Conservation (phyloP, 2,797 vertebrate species). For the Falco peregrinus region DNA sequence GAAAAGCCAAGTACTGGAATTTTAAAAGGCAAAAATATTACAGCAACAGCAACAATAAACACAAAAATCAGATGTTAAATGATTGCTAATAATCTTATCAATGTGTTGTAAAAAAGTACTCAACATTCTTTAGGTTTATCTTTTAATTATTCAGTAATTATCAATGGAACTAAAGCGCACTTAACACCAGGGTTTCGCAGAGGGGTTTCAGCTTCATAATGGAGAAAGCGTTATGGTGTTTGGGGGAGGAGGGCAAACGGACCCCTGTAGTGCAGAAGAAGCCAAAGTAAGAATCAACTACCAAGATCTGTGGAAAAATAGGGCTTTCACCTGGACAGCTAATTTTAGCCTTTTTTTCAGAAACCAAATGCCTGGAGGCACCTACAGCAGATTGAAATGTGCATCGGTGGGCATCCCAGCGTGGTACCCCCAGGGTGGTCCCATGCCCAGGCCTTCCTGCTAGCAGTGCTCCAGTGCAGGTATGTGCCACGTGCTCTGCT, state of each 20-base stretch:
- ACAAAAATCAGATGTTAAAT: slow-evolving; percentile 2
- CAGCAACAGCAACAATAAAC: slow-evolving; percentile 17
- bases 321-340: background rate
- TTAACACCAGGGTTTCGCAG: background rate
- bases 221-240: background rate
- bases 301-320: background rate
- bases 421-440: fast-evolving
- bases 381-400: background rate
- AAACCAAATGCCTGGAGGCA: background rate
- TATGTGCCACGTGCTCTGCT: background rate
- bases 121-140: background rate
- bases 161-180: background rate
- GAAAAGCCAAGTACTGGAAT: slow-evolving; percentile 23
- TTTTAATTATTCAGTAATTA: background rate
- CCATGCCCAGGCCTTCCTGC: fast-evolving
- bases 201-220: background rate
- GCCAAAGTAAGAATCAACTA: background rate
- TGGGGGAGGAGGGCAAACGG: background rate
- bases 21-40: slow-evolving; percentile 46
- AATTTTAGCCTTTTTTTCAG: background rate
- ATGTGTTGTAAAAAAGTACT: background rate
- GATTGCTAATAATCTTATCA: slow-evolving; percentile 3
- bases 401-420: background rate
- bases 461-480: background rate
- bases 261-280: background rate